phyloP scores from a whole-genome alignment of 2,888 invertebrate species.

The Euzophera pinguis region DNA sequence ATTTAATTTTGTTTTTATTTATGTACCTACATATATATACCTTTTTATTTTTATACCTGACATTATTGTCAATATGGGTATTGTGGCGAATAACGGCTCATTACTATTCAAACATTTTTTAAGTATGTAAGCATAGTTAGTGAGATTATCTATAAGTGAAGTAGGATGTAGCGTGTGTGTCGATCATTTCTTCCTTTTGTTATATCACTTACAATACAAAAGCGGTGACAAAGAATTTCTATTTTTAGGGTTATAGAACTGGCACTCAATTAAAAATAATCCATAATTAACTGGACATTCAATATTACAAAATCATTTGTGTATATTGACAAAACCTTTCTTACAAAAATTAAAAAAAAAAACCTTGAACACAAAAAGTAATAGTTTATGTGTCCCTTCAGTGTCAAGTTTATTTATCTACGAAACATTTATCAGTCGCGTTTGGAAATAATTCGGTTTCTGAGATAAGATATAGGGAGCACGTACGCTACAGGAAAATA shows the following conservation, averaged over 20 bases:
- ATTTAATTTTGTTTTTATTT: too few species aligned
- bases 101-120: neutral
- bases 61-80: neutral
- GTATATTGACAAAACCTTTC: too few species aligned
- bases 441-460: neutral
- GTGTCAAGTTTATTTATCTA: neutral
- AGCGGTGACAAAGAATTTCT: too few species aligned
- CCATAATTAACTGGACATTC: too few species aligned
- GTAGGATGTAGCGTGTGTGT: neutral
- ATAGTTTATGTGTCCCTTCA: neutral
- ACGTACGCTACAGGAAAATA: neutral
- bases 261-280: too few species aligned
- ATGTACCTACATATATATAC: too few species aligned
- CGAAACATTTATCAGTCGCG: neutral
- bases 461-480: neutral
- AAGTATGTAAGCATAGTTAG: neutral
- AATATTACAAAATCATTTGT: too few species aligned
- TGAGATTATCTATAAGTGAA: neutral
- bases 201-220: too few species aligned
- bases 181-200: neutral
- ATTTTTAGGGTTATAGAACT: too few species aligned
- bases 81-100: neutral
- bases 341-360: too few species aligned
- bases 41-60: constrained; percentile 1
- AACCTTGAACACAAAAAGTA: too few species aligned